Evolutionary conservation across 92 coral and sea anemone genomes (phyloP).

Genomic region (Blastomussa wellsi): DNA sequence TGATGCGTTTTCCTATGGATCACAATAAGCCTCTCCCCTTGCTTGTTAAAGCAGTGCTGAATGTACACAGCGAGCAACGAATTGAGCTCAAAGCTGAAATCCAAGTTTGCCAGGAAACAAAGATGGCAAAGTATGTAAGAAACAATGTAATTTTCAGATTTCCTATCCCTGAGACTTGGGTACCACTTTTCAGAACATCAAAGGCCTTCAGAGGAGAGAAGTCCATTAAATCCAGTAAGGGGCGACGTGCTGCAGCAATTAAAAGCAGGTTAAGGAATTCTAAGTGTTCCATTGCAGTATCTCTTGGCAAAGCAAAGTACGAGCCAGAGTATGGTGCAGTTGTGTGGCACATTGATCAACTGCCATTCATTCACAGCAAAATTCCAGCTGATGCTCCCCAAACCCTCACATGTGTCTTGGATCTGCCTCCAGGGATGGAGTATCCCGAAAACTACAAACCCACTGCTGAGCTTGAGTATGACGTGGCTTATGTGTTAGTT

Average conservation of each 20-base stretch:
- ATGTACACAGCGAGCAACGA: slow-evolving; percentile 80
- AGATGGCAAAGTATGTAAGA: slow-evolving; percentile 88
- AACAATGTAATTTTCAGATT: slow-evolving; percentile 88
- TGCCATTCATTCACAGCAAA: slow-evolving; percentile 91
- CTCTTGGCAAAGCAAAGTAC: slow-evolving; percentile 91
- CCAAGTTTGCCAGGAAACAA: slow-evolving; percentile 90
- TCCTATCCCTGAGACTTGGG: slow-evolving; percentile 97
- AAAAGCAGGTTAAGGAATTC: slow-evolving; percentile 87
- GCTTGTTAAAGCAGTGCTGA: slow-evolving; percentile 68
- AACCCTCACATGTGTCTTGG: slow-evolving; percentile 72
- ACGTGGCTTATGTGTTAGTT: slow-evolving; percentile 82
- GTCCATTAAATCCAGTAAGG: slow-evolving; percentile 91
- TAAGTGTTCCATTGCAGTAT: slow-evolving; percentile 81
- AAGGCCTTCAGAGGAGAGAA: slow-evolving; percentile 87
- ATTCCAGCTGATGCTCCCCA: slow-evolving; percentile 97
- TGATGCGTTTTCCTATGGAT: slow-evolving; percentile 94
- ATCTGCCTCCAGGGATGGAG: slow-evolving; percentile 85
- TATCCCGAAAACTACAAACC: slow-evolving; percentile 88
- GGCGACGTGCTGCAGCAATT: slow-evolving; percentile 82
- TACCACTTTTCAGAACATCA: slow-evolving; percentile 86
- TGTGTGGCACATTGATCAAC: slow-evolving; percentile 86
- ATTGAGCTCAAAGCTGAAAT: slow-evolving; percentile 92
- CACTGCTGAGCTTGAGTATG: slow-evolving; percentile 86
- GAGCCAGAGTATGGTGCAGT: slow-evolving; percentile 89
- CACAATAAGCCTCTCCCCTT: slow-evolving; percentile 89